Base-by-base conservation (phyloP, 2,797 vertebrate genomes). In the Bucorvus abyssinicus region DNA sequence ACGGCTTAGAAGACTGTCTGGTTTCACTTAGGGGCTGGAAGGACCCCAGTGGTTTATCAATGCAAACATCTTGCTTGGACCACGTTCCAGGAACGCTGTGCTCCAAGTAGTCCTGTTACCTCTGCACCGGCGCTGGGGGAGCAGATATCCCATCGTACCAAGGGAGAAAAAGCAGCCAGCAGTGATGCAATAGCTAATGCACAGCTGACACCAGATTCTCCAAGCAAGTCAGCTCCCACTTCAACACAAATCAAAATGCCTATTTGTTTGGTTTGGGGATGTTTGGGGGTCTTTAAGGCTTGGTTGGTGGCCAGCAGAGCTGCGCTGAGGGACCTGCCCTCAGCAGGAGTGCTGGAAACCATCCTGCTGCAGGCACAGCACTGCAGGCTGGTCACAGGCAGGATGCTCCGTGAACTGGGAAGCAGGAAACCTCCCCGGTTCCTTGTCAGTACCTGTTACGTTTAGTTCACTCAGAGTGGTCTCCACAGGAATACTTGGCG, bases 11-110 rank as follows among this genome's bases (percentile, higher is more conserved):
- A 47, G 77, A 56, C 26, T 44, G 61, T 64, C 95, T 91, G 89
- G 52, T 87, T 96, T 87, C 70, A 76, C 74, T 91, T 60, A 88
- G 24, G 70, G 83, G 55, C 56, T 96, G 91, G 89, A 90, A 86
- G 50, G 87, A 89, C 36, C 90, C 63, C 86, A 84, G 5, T 45
- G 70, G 71, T 49, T 84, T 87, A 75, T 86, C 73, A 47, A 1
- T 7, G n/a, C 79, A 85, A 88, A 86, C 36, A 74, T 90, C 74
- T 91, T 26, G 10, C 63, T 69, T 83, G 90, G 91, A 70, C 44
- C 24, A 19, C 2, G 32, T 77, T 95, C 75, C 84, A 89, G 92
- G n/a, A 85, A 61, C 2, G 16, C 27, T 29, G 47, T 6, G 26
- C 77, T 94, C 74, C 83, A 44, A 85, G 38, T 2, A 36, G 7